phyloP scores from a whole-genome alignment of 2,797 vertebrate species.

The Carcharodon carcharias region DNA sequence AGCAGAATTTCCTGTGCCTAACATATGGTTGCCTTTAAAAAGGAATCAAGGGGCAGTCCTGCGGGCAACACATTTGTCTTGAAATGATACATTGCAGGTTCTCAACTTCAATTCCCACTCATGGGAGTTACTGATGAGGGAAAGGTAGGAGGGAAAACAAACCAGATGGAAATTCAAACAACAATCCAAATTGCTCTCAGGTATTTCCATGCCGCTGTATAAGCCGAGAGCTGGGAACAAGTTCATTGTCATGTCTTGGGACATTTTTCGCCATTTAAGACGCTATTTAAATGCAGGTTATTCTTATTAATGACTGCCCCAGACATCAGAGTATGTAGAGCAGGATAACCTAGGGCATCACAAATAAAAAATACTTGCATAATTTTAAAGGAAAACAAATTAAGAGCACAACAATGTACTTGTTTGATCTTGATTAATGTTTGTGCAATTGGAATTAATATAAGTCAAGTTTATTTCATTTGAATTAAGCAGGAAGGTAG shows the following conservation, averaged over 20 bases:
- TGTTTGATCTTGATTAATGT: background rate
- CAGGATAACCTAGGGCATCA: background rate
- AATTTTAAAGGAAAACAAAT: background rate
- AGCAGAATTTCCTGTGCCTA: slow-evolving; percentile 13
- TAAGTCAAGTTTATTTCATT: background rate
- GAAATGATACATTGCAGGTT: background rate
- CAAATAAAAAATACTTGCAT: background rate
- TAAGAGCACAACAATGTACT: background rate
- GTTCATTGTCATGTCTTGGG: background rate
- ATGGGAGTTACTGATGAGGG: background rate
- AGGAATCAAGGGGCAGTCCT: background rate
- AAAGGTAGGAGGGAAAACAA: background rate
- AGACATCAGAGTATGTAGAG: background rate
- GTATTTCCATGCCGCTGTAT: background rate
- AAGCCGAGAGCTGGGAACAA: background rate
- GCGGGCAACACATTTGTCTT: background rate
- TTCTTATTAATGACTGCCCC: background rate
- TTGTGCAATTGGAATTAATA: background rate
- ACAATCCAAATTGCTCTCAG: background rate
- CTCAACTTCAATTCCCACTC: background rate
- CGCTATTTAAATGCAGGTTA: background rate
- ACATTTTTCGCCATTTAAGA: background rate
- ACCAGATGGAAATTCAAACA: background rate
- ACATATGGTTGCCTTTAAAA: background rate
- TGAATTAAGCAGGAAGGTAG: background rate